Conservation (phyloP, 2,113 vertebrate genomes). For the Hylia prasina region DNA sequence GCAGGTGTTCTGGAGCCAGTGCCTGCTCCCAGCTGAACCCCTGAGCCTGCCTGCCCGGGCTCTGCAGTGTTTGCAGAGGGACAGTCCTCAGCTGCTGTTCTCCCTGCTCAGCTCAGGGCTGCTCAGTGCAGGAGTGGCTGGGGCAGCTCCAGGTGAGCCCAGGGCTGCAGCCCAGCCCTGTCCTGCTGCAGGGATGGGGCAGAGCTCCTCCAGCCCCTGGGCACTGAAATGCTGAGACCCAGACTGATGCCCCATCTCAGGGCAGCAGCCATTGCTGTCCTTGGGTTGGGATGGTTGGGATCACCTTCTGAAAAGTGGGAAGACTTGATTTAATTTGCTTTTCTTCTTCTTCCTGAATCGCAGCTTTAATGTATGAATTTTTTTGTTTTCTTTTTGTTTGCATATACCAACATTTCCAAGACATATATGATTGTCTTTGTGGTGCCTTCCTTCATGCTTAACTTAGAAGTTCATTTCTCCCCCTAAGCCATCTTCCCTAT, state of each 20-base stretch:
- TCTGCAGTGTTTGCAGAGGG: neutral
- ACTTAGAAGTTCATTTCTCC: neutral
- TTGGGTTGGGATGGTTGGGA: neutral
- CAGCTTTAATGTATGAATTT: neutral
- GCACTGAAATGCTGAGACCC: neutral
- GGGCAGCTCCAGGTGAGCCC: neutral
- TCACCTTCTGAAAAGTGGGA: neutral
- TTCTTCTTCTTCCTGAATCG: neutral
- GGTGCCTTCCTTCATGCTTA: neutral
- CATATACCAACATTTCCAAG: neutral
- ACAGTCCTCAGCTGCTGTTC: neutral
- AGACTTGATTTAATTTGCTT: fast-evolving
- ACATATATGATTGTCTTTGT: fast-evolving
- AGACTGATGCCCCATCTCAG: neutral
- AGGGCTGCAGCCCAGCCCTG: too few species aligned
- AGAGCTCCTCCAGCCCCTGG: fast-evolving
- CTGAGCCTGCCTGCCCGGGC: neutral
- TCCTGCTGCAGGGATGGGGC: neutral
- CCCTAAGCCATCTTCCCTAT: neutral
- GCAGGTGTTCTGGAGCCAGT: neutral
- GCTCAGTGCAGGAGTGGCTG: neutral
- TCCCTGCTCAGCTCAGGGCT: neutral
- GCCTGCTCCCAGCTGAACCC: conserved; percentile 1
- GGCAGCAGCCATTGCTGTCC: neutral
- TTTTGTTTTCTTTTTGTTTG: too few species aligned